Conservation (phyloP, 2,113 vertebrate genomes). For the Oncorhynchus clarkii region DNA sequence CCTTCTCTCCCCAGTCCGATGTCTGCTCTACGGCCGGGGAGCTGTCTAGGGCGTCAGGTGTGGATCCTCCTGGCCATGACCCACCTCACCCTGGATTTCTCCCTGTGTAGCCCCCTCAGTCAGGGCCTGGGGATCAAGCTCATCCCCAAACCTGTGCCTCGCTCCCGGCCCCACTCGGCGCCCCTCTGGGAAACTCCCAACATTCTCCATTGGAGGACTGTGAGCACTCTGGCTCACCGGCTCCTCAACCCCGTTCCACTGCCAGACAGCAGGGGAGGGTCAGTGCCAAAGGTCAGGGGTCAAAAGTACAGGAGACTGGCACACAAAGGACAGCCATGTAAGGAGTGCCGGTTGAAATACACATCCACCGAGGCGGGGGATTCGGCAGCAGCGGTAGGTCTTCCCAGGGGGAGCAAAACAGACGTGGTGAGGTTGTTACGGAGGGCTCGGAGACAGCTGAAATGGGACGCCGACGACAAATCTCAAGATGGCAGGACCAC, state of each 20-base stretch:
- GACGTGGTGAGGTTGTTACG: conserved; percentile 55
- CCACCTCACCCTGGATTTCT: conserved; percentile 78
- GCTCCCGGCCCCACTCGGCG: conserved; percentile 60
- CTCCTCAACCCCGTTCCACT: conserved; percentile 58
- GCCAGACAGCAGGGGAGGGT: conserved; percentile 51
- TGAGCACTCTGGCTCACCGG: conserved; percentile 62
- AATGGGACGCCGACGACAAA: conserved; percentile 68
- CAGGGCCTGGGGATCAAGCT: conserved; percentile 66
- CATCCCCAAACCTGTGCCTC: conserved; percentile 59
- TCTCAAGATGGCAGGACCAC: conserved; percentile 75
- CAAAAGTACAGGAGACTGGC: conserved; percentile 55
- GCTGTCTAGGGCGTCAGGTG: conserved; percentile 70
- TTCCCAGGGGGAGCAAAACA: conserved; percentile 46
- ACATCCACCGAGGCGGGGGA: conserved; percentile 51
- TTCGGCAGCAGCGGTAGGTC: conserved; percentile 44
- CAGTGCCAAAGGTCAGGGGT: conserved; percentile 43
- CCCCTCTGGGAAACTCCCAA: conserved; percentile 67
- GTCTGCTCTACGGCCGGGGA: conserved; percentile 66
- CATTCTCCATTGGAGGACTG: conserved; percentile 71
- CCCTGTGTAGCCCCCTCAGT: conserved; percentile 69
- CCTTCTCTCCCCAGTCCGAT: conserved; percentile 61
- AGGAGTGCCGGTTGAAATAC: conserved; percentile 59
- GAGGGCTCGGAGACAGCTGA: conserved; percentile 72
- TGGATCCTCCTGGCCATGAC: conserved; percentile 79
- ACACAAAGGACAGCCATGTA: conserved; percentile 60